Evolutionary conservation across 2,797 vertebrate species (phyloP).

Genomic region (Setipinna tenuifilis): DNA sequence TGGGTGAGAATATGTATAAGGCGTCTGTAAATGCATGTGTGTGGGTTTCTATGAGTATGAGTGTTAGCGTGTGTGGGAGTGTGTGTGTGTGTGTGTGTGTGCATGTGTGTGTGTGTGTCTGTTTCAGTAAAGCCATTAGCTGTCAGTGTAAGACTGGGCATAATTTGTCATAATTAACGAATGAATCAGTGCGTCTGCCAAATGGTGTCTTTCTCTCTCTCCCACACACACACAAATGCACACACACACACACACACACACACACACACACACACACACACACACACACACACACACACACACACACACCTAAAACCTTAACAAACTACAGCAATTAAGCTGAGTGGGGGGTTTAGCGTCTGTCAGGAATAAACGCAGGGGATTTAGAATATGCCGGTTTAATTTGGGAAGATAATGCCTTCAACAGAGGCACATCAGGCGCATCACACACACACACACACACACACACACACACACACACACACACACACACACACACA

Average conservation of each 20-base stretch:
- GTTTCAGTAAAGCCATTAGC: constrained; percentile 48
- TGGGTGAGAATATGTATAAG: not conserved
- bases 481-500: too few species aligned
- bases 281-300: constrained; percentile 1
- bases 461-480: too few species aligned
- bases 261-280: too few species aligned
- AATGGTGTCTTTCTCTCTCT: constrained; percentile 55
- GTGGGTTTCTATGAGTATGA: not conserved
- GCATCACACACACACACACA: too few species aligned
- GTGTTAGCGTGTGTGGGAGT: constrained; percentile 56
- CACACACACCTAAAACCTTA: constrained; percentile 56
- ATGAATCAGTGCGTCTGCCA: constrained; percentile 69
- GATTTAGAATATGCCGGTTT: constrained; percentile 74
- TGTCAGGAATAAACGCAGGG: constrained; percentile 73
- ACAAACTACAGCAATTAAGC: constrained; percentile 70
- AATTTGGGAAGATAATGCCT: constrained; percentile 69
- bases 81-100: constrained; percentile 26
- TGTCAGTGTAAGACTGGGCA: constrained; percentile 58
- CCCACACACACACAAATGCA: too few species aligned
- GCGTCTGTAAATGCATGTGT: not conserved
- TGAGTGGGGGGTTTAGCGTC: constrained; percentile 71
- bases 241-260: too few species aligned
- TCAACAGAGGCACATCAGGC: not conserved
- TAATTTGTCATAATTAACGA: constrained; percentile 68
- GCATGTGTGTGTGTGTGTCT: constrained; percentile 49